phyloP scores from a whole-genome alignment of 2,113 vertebrate genomes.

The Genyomyrus donnyi region DNA sequence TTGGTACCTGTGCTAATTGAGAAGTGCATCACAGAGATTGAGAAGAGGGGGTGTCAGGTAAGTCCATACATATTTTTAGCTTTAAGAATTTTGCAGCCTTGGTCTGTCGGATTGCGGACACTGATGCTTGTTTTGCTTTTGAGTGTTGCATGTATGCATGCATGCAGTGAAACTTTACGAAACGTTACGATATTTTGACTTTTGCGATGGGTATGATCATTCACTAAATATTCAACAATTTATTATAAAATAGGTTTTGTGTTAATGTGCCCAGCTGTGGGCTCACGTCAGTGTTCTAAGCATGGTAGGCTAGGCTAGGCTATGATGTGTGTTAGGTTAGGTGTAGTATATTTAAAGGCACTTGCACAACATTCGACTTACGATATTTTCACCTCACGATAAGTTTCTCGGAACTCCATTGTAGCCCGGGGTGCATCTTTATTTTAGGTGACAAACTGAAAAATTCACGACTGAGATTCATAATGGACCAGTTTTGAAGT shows the following conservation, averaged over 20 bases:
- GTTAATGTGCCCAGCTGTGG: background rate
- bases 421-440: background rate
- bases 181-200: background rate
- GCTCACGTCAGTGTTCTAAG: background rate
- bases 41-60: constrained; percentile 97
- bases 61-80: constrained; percentile 26
- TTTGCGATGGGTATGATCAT: background rate
- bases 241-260: background rate
- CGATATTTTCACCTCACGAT: background rate
- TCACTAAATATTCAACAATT: background rate
- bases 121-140: background rate
- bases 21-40: constrained; percentile 92
- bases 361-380: background rate
- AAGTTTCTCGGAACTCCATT: background rate
- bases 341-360: background rate
- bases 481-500: background rate
- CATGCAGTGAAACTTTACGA: background rate
- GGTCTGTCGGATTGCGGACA: background rate
- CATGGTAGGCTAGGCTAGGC: background rate
- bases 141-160: background rate
- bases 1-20: constrained; percentile 85
- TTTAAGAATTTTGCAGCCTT: background rate
- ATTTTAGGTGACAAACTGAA: no score
- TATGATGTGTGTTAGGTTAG: background rate
- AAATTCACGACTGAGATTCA: background rate